Evolutionary conservation across 2,888 invertebrate species (phyloP), one percentile per base, ranked within the genome.

Genomic region (Diadegma fenestrale): DNA sequence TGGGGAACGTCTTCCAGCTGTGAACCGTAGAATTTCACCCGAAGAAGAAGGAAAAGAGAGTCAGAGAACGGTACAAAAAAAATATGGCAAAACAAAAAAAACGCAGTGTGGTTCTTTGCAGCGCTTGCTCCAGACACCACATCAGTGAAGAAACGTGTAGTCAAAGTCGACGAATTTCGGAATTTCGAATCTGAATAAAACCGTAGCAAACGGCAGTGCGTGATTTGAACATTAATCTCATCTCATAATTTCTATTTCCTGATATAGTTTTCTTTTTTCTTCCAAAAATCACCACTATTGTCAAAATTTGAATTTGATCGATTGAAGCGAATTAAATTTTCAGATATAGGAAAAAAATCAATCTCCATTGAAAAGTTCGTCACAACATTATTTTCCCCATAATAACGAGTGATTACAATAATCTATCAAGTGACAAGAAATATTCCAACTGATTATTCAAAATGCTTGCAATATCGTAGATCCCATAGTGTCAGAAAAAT

Each of bases 1-100:
- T 86, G 85, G 83, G 51, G 72, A 80, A 84, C 80, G 85, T 87
- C 84, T 61, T 86, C 87, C 87, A 77, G 87, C 88, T 86, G 86
- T 30, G 82, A 61, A 80, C 80, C 64, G 58, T n/a, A 43, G 63
- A 64, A 69, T 72, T 51, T 82, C 48, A 22, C 45, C 58, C 1
- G 19, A 63, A 37, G 41, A 45, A 22, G 12, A 26, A 54, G 61
- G 22, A 61, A 78, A 14, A 6, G n/a, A 48, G 26, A 45, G 58
- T 71, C 30, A 45, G 58, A 43, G 71, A 37, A 12, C 33, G 61
- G 72, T 58, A 69, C 17, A 7, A 8, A 58, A 26, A 37, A n/a
- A 41, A 17, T 43, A 43, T 63, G 37, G 43, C 43, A 45, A 37
- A 43, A 26, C 45, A 51, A 51, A 48, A 51, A 48, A 26, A 48